These are phyloP conservation scores for Palythoa caribaeorum DNA, from an alignment of 92 coral and sea anemone genomes.

Conservation along the genomic window DNA sequence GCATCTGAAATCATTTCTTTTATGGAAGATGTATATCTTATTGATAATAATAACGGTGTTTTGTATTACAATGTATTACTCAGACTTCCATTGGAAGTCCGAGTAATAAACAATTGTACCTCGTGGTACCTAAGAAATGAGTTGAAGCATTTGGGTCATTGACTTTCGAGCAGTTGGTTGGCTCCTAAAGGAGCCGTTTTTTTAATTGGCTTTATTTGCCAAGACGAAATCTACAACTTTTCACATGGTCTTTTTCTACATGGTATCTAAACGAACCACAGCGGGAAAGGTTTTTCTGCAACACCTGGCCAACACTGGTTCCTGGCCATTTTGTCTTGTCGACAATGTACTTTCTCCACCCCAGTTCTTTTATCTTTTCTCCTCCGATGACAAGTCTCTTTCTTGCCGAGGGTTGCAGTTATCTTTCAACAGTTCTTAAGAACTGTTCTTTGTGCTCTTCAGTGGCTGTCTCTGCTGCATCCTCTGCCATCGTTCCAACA, in stretches of 20 bases:
- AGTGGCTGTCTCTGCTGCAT: slow-evolving; percentile 64
- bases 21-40: too few species aligned
- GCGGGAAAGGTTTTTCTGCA: slow-evolving; percentile 71
- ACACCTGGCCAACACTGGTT: slow-evolving; percentile 50
- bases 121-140: slow-evolving; percentile 53
- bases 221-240: slow-evolving; percentile 57
- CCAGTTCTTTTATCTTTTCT: slow-evolving; percentile 68
- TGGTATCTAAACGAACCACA: slow-evolving; percentile 72
- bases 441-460: slow-evolving; percentile 72
- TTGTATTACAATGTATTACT: too few species aligned
- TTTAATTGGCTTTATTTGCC: slow-evolving; percentile 59
- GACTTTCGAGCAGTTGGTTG: slow-evolving; percentile 73
- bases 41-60: too few species aligned
- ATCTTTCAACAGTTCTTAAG: slow-evolving; percentile 68
- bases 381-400: slow-evolving; percentile 67
- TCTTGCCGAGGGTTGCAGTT: slow-evolving; percentile 67
- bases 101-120: slow-evolving; percentile 41
- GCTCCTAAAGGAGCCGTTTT: slow-evolving; percentile 66
- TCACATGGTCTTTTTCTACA: slow-evolving; percentile 59
- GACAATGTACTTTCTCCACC: slow-evolving; percentile 69
- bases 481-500: slow-evolving; percentile 73
- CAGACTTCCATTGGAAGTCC: too few species aligned
- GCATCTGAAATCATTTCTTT: too few species aligned
- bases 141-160: slow-evolving; percentile 63
- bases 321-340: slow-evolving; percentile 76